Evolutionary conservation across 2,113 vertebrate genomes (phyloP).

Genomic region (Nymphicus hollandicus): DNA sequence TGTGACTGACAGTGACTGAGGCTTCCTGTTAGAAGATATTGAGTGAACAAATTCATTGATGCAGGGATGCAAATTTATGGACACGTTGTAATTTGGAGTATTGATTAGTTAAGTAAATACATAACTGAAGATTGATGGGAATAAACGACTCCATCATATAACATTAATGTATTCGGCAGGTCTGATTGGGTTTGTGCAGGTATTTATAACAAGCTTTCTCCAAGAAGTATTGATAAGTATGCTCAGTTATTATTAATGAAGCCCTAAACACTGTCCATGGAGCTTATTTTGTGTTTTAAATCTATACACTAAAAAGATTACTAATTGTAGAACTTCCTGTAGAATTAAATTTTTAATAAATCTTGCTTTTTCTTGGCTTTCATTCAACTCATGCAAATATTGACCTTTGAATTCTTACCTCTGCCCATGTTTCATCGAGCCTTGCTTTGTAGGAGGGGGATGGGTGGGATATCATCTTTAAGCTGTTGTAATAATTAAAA

Average conservation of each 20-base stretch:
- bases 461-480: neutral
- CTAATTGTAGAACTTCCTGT: neutral
- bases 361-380: constrained; percentile 45
- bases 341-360: constrained; percentile 46
- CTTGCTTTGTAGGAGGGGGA: neutral
- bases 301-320: neutral
- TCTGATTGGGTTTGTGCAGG: neutral
- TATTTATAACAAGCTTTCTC: neutral
- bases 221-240: neutral
- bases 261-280: neutral
- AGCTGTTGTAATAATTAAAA: constrained; percentile 53
- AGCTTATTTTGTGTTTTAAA: constrained; percentile 15
- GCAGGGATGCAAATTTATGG: neutral
- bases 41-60: neutral
- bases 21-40: neutral
- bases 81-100: neutral
- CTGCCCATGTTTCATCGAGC: neutral
- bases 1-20: neutral
- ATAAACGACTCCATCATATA: neutral
- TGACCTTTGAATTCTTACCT: constrained; percentile 65
- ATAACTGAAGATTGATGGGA: neutral
- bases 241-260: constrained; percentile 8
- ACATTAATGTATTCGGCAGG: neutral
- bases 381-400: constrained; percentile 59
- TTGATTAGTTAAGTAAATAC: constrained; percentile 10